Evolutionary conservation across 2,113 vertebrate species (phyloP).

Genomic region (Lepus americanus): DNA sequence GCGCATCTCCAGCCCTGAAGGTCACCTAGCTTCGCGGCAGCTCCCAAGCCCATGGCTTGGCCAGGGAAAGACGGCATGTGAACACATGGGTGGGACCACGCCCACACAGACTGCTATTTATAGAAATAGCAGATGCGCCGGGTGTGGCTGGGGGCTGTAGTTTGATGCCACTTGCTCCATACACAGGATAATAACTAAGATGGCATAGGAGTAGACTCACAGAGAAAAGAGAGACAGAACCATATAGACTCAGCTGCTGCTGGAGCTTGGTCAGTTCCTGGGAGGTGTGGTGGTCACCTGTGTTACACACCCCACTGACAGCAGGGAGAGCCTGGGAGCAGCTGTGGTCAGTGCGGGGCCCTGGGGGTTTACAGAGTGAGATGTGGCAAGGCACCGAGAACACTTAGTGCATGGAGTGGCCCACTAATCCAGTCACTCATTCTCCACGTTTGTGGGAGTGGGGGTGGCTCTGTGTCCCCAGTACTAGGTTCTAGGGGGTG

Average conservation of each 20-base stretch:
- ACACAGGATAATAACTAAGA: neutral
- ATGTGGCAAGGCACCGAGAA: neutral
- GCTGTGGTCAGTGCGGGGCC: neutral
- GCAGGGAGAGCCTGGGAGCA: neutral
- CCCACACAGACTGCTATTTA: neutral
- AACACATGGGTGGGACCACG: neutral
- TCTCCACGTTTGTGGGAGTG: neutral
- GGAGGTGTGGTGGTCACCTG: neutral
- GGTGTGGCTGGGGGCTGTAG: accelerated
- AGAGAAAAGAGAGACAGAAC: neutral
- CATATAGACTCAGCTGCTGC: too few relatives aligned
- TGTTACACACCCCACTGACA: neutral
- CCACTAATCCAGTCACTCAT: neutral
- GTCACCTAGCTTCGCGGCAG: neutral
- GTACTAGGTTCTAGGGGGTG: too few relatives aligned
- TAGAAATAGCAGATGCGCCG: neutral
- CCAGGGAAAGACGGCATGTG: neutral
- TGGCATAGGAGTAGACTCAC: neutral
- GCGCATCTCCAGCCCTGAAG: neutral
- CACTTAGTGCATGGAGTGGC: neutral
- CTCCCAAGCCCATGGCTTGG: neutral
- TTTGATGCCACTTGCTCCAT: neutral
- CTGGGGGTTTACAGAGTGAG: neutral
- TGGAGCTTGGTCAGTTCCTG: neutral
- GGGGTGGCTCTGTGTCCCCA: neutral